phyloP scores from a whole-genome alignment of 1,140 invertebrate species.

The Araneus ventricosus region DNA sequence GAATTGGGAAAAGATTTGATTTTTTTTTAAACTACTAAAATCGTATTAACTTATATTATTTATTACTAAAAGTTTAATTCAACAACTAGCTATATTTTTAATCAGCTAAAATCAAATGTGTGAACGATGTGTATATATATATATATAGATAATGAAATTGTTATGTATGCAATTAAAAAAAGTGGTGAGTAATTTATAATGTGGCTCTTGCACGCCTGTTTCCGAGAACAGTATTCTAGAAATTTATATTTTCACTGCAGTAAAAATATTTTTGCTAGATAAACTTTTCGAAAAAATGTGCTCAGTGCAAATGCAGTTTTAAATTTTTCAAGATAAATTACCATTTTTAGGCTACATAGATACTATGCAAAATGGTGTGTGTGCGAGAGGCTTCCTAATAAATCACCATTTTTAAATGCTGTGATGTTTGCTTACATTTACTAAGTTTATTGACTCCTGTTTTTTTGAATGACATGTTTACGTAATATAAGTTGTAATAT shows the following conservation, averaged over 20 bases:
- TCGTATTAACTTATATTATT: no score
- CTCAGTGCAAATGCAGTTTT: neutral
- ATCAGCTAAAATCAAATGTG: no score
- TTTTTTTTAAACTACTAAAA: no score
- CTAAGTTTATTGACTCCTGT: conserved; percentile 64
- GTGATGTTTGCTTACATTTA: conserved; percentile 60
- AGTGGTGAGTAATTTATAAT: no score
- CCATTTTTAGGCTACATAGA: neutral
- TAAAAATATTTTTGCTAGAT: conserved; percentile 37
- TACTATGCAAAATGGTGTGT: neutral
- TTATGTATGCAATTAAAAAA: no score
- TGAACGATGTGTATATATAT: no score
- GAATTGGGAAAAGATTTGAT: neutral
- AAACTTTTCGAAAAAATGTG: neutral
- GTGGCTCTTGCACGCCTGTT: neutral
- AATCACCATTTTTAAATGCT: conserved; percentile 45
- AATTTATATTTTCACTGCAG: conserved; percentile 11
- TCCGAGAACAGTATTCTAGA: conserved; percentile 15
- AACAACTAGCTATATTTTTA: no score
- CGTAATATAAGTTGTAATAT: neutral
- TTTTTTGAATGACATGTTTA: conserved; percentile 43
- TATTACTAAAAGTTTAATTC: no score
- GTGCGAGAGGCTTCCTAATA: neutral
- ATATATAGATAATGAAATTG: no score
- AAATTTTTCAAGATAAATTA: neutral